Percentiles rank a stretch among this genome's conserved stretches.
These are phyloP conservation scores for Cyprinodon diabolis DNA, from an alignment of 2,797 vertebrate species.

Conservation along the genomic window DNA sequence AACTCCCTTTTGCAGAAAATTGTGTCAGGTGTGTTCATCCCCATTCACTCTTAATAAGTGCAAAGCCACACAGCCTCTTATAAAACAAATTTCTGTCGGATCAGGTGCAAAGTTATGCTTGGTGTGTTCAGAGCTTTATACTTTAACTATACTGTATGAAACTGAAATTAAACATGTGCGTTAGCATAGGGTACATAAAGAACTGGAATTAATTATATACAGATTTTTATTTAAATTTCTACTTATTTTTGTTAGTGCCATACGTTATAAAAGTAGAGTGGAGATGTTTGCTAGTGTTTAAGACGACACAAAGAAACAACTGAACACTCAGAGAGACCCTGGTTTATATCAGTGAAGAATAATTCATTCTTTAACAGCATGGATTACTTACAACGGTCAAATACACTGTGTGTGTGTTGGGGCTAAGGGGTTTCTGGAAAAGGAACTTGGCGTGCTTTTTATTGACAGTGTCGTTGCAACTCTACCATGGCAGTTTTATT, in stretches of 20 bases:
- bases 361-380: conserved; percentile 50
- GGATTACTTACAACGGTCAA: conserved; percentile 37
- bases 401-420: neutral
- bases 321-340: conserved; percentile 23
- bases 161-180: no score
- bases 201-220: neutral
- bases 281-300: conserved; percentile 19
- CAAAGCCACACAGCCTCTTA: no score
- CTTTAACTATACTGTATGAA: no score
- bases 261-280: conserved; percentile 1
- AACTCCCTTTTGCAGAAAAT: no score
- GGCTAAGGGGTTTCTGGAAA: neutral
- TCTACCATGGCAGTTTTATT: conserved; percentile 34
- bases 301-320: conserved; percentile 23
- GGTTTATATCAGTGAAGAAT: conserved; percentile 41
- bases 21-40: no score
- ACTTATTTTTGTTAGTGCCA: neutral
- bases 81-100: no score
- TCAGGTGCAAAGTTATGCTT: no score
- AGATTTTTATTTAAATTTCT: neutral
- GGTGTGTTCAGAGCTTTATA: no score
- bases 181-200: no score
- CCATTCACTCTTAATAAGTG: no score
- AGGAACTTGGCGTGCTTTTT: conserved; percentile 5
- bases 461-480: conserved; percentile 37